These are phyloP conservation scores for Parascotia fuliginaria DNA, from an alignment of 2,888 invertebrate genomes.

Conservation along the genomic window DNA sequence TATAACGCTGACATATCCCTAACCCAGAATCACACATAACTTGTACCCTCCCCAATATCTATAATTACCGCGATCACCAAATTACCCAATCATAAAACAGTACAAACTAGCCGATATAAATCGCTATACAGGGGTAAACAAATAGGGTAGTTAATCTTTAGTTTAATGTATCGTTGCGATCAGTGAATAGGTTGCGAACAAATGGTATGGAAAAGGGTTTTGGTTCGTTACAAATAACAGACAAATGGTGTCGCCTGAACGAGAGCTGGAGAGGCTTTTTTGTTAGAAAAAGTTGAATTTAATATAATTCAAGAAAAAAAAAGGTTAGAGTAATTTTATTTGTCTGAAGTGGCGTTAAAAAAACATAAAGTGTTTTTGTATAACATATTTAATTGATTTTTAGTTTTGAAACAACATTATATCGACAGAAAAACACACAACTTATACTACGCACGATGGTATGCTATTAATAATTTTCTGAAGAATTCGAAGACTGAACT, in stretches of 20 bases:
- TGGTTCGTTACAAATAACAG: constrained; percentile 73
- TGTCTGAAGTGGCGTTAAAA: too few species aligned
- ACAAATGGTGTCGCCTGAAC: constrained; percentile 59
- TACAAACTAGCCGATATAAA: constrained; percentile 35
- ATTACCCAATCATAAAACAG: constrained; percentile 17
- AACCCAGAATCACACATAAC: background rate
- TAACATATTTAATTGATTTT: too few species aligned
- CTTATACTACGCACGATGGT: too few species aligned
- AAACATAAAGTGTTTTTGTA: too few species aligned
- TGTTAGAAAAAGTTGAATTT: background rate
- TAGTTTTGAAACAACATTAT: too few species aligned
- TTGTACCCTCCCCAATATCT: background rate
- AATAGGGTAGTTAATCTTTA: constrained; percentile 76
- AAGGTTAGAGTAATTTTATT: too few species aligned
- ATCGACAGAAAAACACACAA: too few species aligned
- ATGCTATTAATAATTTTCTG: too few species aligned
- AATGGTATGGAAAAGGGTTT: constrained; percentile 80
- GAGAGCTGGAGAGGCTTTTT: constrained; percentile 20
- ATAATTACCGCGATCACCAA: background rate
- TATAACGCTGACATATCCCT: too few species aligned
- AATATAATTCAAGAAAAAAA: too few species aligned
- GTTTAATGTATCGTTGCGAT: constrained; percentile 76
- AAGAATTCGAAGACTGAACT: too few species aligned
- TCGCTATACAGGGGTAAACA: constrained; percentile 55
- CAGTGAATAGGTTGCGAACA: constrained; percentile 69